A percentile compares a stretch with the other conserved stretches of the same genome.
Evolutionary conservation across 2,888 invertebrate genomes (phyloP).

Genomic region (Dolichomitus sp.): DNA sequence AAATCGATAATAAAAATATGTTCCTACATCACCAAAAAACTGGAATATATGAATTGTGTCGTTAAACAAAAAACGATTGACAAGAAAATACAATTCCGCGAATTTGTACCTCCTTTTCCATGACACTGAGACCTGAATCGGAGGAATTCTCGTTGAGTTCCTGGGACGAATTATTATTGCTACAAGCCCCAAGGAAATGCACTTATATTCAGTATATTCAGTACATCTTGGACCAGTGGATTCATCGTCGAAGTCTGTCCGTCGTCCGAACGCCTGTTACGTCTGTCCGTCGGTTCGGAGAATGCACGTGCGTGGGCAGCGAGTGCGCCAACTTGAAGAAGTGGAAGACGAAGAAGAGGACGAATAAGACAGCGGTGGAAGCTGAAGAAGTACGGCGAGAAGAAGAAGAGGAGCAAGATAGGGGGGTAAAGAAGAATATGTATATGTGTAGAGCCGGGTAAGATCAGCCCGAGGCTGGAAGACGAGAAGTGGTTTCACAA

Average conservation of each 20-base stretch:
- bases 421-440: conserved; percentile 36
- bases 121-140: not conserved
- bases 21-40: no score
- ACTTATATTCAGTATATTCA: conserved; percentile 15
- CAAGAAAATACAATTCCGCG: not conserved
- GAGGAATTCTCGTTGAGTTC: conserved; percentile 5
- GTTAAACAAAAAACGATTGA: not conserved
- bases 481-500: conserved; percentile 80
- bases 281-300: conserved; percentile 62
- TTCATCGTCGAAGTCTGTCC: conserved; percentile 37
- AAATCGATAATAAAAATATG: no score
- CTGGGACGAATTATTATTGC: conserved; percentile 13
- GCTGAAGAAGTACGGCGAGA: conserved; percentile 45
- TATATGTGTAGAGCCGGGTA: conserved; percentile 37
- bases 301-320: conserved; percentile 81
- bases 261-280: conserved; percentile 40
- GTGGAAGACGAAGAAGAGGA: conserved; percentile 51
- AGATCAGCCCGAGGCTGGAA: conserved; percentile 76
- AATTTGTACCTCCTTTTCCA: not conserved
- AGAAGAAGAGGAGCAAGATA: conserved; percentile 25
- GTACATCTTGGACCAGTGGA: conserved; percentile 8
- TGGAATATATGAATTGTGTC: no score
- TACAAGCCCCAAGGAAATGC: not conserved
- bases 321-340: conserved; percentile 40
- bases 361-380: conserved; percentile 50